Percentiles rank a stretch among this genome's conserved stretches.
Conservation (phyloP, 2,797 vertebrate genomes). For the Rachycentron canadum region DNA sequence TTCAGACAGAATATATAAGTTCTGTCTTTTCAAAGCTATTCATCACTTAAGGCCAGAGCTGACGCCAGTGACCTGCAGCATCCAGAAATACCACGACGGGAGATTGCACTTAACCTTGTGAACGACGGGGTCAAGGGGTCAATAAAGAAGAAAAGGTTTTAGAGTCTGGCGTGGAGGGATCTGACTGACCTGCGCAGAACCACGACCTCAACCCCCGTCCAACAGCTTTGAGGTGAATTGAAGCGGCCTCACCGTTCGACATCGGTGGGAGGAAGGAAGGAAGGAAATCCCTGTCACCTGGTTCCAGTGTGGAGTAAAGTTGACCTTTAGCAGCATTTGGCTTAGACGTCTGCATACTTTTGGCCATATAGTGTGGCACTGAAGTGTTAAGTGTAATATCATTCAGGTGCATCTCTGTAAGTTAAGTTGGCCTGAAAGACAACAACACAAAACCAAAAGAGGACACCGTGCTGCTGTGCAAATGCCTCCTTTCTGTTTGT, state of each 20-base stretch:
- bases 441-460: conserved; percentile 19
- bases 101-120: background rate
- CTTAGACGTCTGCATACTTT: background rate
- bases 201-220: background rate
- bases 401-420: conserved; percentile 33
- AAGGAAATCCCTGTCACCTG: background rate
- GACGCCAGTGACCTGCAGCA: background rate
- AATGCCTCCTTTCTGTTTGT: conserved; percentile 35
- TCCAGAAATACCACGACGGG: background rate
- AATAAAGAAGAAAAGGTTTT: background rate
- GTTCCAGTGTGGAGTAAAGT: too few relatives aligned
- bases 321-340: too few relatives aligned
- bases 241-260: background rate
- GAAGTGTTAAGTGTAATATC: conserved; percentile 26
- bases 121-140: background rate
- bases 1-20: too few relatives aligned
- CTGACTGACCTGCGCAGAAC: too few relatives aligned
- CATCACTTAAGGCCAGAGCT: background rate
- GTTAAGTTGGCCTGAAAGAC: background rate
- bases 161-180: too few relatives aligned
- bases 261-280: background rate
- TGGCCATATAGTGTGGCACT: background rate
- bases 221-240: background rate
- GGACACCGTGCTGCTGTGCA: conserved; percentile 12
- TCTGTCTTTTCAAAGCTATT: too few relatives aligned